Evolutionary conservation across 2,797 vertebrate species (phyloP).

Genomic region (Loris lydekkerianus): DNA sequence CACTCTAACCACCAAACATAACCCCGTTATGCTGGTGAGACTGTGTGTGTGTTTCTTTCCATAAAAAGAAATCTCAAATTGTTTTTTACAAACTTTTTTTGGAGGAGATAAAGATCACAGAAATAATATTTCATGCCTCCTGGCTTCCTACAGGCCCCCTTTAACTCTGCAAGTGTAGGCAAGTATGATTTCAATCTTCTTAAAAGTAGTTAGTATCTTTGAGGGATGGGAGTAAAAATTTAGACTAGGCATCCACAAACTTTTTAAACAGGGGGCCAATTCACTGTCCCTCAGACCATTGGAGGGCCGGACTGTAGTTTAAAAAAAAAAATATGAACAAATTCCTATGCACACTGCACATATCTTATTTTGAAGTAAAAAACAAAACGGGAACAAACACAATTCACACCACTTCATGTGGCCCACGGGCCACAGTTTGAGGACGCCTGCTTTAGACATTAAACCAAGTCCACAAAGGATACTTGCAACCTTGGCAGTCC

Average conservation of each 20-base stretch:
- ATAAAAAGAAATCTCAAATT: constrained; percentile 41
- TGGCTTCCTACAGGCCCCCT: background rate
- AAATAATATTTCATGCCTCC: background rate
- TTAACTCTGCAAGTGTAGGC: background rate
- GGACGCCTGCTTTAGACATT: background rate
- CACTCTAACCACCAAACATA: background rate
- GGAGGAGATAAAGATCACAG: constrained; percentile 17
- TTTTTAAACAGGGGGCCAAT: too few relatives aligned
- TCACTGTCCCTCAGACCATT: too few relatives aligned
- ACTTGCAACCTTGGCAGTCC: background rate
- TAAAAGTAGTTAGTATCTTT: background rate
- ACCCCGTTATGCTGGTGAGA: background rate
- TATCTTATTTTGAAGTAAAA: too few relatives aligned
- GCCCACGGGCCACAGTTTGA: too few relatives aligned
- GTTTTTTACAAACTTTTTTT: constrained; percentile 21
- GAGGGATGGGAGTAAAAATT: background rate
- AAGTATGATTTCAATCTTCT: constrained; percentile 22
- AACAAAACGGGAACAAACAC: too few relatives aligned
- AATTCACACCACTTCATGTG: too few relatives aligned
- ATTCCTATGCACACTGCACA: too few relatives aligned
- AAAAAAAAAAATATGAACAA: too few relatives aligned
- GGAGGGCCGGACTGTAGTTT: too few relatives aligned
- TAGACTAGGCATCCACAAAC: background rate
- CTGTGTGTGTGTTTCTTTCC: background rate
- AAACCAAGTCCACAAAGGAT: background rate